Conservation (phyloP, 2,113 vertebrate genomes). For the Marcusenius ussheri region DNA sequence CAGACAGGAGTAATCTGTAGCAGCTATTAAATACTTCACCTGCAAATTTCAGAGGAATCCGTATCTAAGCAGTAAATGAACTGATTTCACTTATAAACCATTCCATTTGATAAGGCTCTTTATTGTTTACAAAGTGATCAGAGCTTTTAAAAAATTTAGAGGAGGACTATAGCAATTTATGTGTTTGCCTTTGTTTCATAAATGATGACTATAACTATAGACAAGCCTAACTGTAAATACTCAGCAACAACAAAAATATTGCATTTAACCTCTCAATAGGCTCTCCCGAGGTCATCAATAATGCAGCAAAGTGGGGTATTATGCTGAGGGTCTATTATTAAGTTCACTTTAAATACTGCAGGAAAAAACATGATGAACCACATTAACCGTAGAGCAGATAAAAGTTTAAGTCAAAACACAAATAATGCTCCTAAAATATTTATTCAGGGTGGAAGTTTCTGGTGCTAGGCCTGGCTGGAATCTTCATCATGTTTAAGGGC, state of each 20-base stretch:
- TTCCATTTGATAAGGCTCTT: conserved; percentile 30
- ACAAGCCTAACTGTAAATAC: conserved; percentile 46
- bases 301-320: conserved; percentile 38
- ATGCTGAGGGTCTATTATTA: conserved; percentile 42
- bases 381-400: conserved; percentile 37
- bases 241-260: conserved; percentile 46
- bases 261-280: conserved; percentile 49
- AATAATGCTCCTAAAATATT: conserved; percentile 42
- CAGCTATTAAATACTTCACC: conserved; percentile 68
- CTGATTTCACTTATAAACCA: conserved; percentile 58
- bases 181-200: conserved; percentile 36
- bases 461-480: conserved; percentile 28
- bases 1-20: conserved; percentile 62
- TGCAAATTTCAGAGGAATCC: conserved; percentile 66
- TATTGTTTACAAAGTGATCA: conserved; percentile 35
- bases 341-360: conserved; percentile 41
- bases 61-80: conserved; percentile 70
- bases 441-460: conserved; percentile 28
- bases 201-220: conserved; percentile 42
- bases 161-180: conserved; percentile 22
- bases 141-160: conserved; percentile 39
- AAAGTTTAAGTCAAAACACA: conserved; percentile 42
- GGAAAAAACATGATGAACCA: conserved; percentile 31
- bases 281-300: conserved; percentile 44
- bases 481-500: conserved; percentile 25